Base-by-base conservation (phyloP, 2,888 invertebrate species). In the Perizoma flavofasciatum region DNA sequence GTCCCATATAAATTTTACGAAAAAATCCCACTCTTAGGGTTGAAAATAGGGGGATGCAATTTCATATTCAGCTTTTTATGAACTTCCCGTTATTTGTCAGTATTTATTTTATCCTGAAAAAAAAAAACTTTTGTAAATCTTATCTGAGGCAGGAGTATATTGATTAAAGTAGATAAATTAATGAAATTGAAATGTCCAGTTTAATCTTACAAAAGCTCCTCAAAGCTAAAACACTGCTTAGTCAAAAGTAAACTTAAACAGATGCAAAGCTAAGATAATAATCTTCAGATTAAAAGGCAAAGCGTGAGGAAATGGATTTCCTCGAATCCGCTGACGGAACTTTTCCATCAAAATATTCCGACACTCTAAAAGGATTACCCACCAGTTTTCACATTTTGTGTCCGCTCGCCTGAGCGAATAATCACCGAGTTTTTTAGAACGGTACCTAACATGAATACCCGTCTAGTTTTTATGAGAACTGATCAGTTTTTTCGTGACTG, bases 291-390 rank as follows among this genome's bases (percentile, higher is more conserved):
- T 60, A 57, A 60, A 58, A 63, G 40, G 46, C 10, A 49, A 45
- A 37, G 39, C 47, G 49, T 32, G 54, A 52, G 62, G 48, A 55
- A 65, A 65, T 46, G 52, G 55, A 63, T 63, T 54, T 39, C 46
- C 49, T 8, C 33, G 47, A 61, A 56, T 56, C 49, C 22, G 46
- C 49, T 51, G 55, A 53, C 46, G 53, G 45, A 68, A 63, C 44
- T 63, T 68, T 68, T 59, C 55, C 66, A 61, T 62, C 59, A 60
- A 59, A 63, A 62, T 64, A 57, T 63, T 61, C 61, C 46, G 60
- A 61, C 66, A 54, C 61, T 56, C 57, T 61, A 60, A 65, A 67
- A 63, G 65, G 60, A 67, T 69, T 61, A 63, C 47, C 55, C 59
- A 63, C 49, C 55, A 40, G 53, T 59, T 67, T 67, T 59, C 49